Evolutionary conservation across 2,113 vertebrate species (phyloP).

Genomic region (Albula goreensis): DNA sequence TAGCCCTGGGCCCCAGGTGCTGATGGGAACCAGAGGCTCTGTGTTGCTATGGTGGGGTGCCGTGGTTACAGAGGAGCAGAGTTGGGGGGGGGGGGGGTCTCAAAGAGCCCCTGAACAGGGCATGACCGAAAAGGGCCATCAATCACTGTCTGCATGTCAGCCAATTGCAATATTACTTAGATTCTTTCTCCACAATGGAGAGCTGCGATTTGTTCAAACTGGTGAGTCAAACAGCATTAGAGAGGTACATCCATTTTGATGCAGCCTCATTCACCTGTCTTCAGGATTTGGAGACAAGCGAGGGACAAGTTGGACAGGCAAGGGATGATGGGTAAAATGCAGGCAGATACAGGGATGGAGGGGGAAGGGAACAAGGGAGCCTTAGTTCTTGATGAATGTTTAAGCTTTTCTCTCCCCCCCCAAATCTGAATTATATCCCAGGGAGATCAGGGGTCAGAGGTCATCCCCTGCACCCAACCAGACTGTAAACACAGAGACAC

Average conservation of each 20-base stretch:
- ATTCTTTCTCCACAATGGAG: background rate
- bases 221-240: background rate
- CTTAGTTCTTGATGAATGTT: background rate
- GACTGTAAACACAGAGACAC: background rate
- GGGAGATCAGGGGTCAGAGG: conserved; percentile 7
- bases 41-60: background rate
- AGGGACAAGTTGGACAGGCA: background rate
- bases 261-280: too few species aligned
- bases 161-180: background rate
- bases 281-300: background rate
- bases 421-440: background rate
- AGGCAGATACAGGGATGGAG: background rate
- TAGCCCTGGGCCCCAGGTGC: background rate
- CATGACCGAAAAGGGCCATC: background rate
- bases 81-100: background rate
- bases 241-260: background rate
- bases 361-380: background rate
- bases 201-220: background rate
- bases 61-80: background rate
- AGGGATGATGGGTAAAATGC: background rate
- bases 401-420: background rate
- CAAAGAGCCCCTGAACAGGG: background rate
- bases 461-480: background rate
- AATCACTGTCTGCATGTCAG: background rate
- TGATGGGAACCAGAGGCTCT: background rate